Evolutionary conservation across 2,888 invertebrate genomes (phyloP), one percentile per base, ranked within the genome.

Genomic region (Dascillus cervinus): DNA sequence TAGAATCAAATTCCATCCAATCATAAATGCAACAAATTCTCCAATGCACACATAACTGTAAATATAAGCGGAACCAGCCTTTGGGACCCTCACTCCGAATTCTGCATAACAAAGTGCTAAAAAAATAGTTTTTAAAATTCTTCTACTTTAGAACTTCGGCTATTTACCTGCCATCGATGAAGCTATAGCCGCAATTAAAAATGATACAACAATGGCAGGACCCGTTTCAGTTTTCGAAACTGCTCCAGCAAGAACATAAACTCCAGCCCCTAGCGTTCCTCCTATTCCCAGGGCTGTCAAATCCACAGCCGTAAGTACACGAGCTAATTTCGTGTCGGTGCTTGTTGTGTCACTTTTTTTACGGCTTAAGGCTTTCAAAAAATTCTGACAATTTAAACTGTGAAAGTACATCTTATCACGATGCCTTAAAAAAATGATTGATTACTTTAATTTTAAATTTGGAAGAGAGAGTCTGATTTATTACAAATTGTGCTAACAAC

Each of bases 41-140:
- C 92, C 92, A 32, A 92, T 82, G 28, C 89, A 86, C 10, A 92
- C 91, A 60, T 92, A 94, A 56, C 88, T 90, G 71, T 94, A 94
- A 3, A 91, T 79, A 53, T 94, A 94, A 0, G 92, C 94, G 0
- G 90, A 91, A 3, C 94, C 91, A 0, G 90, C 90, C 54, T 82
- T 83, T 0, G 91, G 91, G 1, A 90, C 89, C 36, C 88, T 69
- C 0, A 88, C 85, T 1, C 89, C 91, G 60, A 91, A 91, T 64
- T 92, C 92, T 0, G 91, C 90, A 60, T 90, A 92, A 56, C 90
- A 91, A 1, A 91, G 65, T n/a, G 82, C 85, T 85, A 24, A 17
- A 20, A 36, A 11, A 17, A n/a, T n/a, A n/a, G n/a, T n/a, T n/a
- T n/a, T n/a, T n/a, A n/a, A n/a, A n/a, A n/a, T n/a, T n/a, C n/a